A percentile compares a stretch with the other conserved stretches of the same genome.
phyloP scores from a whole-genome alignment of 2,797 vertebrate genomes.

The Coccyzus lansbergi region DNA sequence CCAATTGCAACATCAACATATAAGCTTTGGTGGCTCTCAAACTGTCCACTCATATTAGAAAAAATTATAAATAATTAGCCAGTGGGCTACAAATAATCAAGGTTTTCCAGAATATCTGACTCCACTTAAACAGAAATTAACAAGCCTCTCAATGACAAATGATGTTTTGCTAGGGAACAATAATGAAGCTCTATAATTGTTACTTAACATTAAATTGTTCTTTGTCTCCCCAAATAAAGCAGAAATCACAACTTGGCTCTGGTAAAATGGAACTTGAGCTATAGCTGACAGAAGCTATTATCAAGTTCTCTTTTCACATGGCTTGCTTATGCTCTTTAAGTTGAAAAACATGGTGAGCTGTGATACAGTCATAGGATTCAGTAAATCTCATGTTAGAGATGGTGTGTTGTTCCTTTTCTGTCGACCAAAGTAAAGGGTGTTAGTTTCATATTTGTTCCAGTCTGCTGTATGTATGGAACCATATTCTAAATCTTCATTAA shows the following conservation, averaged over 20 bases:
- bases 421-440: neutral
- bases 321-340: neutral
- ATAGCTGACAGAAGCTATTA: neutral
- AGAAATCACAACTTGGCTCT: neutral
- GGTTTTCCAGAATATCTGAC: neutral
- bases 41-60: neutral
- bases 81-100: neutral
- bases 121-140: neutral
- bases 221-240: neutral
- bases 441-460: neutral
- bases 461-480: neutral
- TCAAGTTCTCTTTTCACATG: neutral
- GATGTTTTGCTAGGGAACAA: neutral
- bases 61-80: neutral
- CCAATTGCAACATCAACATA: neutral
- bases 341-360: neutral
- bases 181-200: neutral
- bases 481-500: neutral
- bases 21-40: neutral
- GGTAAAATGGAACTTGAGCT: neutral
- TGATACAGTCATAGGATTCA: neutral
- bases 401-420: neutral
- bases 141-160: neutral
- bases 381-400: neutral
- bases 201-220: neutral